Base-by-base conservation (phyloP, 2,113 vertebrate species). In the Gallinago paraguaiae region DNA sequence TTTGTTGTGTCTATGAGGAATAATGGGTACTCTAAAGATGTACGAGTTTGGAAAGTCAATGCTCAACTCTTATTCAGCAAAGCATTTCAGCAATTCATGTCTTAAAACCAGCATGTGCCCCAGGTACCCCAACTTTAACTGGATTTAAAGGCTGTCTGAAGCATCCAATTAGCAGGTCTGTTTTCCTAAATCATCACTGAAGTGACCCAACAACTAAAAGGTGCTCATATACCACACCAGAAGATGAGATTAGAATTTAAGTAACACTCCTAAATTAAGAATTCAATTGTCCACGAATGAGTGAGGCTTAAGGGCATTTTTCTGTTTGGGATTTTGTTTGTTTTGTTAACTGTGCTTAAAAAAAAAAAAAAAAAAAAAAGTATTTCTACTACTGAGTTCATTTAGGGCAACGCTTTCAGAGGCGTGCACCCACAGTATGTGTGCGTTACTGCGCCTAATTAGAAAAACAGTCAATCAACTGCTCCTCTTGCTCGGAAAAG, bases 391-490 rank as follows among this genome's bases (percentile, higher is more conserved):
- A 50, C 31, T 48, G 56, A 91, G 61, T 68, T 91, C 45, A 94
- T 94, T 80, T 82, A 87, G 46, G 41, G 53, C 63, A 74, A 72
- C 50, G 72, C 64, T 95, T 92, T 84, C 77, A 76, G 75, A 77
- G 60, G 77, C 1, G 1, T 35, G 48, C 82, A 79, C 51, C 70
- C 69, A 63, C 54, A 78, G 69, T 53, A 48, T 35, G 68, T 18
- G 11, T 1, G 0, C 30, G 5, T 22, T 81, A 86, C 68, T 89
- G 46, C 0, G 3, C 35, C 72, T 92, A 87, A 93, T 91, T 79
- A 93, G 68, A 86, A 91, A 92, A 71, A 68, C 60, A 78, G 72
- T 78, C 85, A 78, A 93, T 96, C 82, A 95, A 74, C 65, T 71
- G 65, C 61, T 95, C 56, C 65, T 92, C 57, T 86, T 68, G 48